Percentiles rank a stretch among this genome's conserved stretches.
Evolutionary conservation across 2,113 vertebrate species (phyloP).

Genomic region (Barbus barbus): DNA sequence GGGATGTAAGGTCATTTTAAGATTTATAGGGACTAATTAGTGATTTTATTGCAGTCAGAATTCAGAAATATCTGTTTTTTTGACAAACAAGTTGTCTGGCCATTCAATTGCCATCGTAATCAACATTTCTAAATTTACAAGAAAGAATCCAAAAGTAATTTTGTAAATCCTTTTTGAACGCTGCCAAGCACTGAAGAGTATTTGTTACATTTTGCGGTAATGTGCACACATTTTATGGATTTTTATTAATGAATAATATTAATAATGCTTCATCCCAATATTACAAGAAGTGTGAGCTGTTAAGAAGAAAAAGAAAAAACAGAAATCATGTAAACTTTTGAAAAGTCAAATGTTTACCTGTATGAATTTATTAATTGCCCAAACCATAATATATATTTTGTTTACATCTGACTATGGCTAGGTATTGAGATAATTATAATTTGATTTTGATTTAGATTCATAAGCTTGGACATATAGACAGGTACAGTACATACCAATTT

Average conservation of each 20-base stretch:
- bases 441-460: no score
- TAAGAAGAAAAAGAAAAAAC: background rate
- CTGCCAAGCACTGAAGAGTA: no score
- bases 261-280: no score
- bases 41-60: background rate
- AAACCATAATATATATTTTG: no score
- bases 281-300: no score
- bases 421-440: no score
- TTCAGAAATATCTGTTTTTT: background rate
- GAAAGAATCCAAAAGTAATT: background rate
- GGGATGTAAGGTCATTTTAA: background rate
- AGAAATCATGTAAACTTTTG: no score
- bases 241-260: background rate
- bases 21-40: no score
- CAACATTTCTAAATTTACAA: background rate
- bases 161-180: no score
- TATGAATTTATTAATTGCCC: background rate
- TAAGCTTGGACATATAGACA: no score
- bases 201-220: background rate
- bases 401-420: no score
- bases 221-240: background rate
- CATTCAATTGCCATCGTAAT: background rate
- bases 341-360: background rate
- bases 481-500: no score
- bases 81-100: background rate